Conservation (phyloP, 1,140 invertebrate genomes). For the Cyclina sinensis region DNA sequence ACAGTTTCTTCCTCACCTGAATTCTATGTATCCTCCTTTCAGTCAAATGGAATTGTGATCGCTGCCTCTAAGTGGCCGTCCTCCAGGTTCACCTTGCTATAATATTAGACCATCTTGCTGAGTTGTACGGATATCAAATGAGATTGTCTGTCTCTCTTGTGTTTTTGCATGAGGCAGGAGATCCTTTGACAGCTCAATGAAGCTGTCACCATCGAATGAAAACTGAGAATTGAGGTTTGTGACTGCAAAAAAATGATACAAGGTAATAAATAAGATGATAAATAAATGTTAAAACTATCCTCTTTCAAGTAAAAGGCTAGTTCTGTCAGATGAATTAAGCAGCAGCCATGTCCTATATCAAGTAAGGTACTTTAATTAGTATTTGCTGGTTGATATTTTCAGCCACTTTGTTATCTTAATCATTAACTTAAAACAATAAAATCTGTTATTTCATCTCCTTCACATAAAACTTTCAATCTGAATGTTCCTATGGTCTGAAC, state of each 20-base stretch:
- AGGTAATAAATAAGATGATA: not conserved
- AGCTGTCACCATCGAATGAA: slow-evolving; percentile 92
- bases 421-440: too few relatives aligned
- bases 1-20: too few relatives aligned
- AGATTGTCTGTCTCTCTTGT: slow-evolving; percentile 90
- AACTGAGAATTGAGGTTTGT: slow-evolving; percentile 81
- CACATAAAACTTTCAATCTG: too few relatives aligned
- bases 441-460: too few relatives aligned
- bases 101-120: slow-evolving; percentile 93
- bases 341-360: too few relatives aligned
- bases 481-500: too few relatives aligned
- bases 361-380: too few relatives aligned
- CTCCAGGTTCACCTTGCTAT: slow-evolving; percentile 95
- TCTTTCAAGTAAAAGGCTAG: not conserved
- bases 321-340: too few relatives aligned
- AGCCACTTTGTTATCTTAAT: too few relatives aligned
- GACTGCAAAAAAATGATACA: slow-evolving; percentile 77
- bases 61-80: slow-evolving; percentile 88
- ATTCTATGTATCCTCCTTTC: slow-evolving; percentile 77
- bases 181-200: slow-evolving; percentile 92
- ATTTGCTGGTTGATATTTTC: too few relatives aligned
- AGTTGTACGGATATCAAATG: slow-evolving; percentile 93
- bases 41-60: slow-evolving; percentile 91
- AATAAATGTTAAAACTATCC: too few relatives aligned
- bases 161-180: slow-evolving; percentile 90